A percentile compares a stretch with the other conserved stretches of the same genome.
These are phyloP conservation scores for Ciconia stormi DNA, from an alignment of 2,113 vertebrate species.

Conservation along the genomic window DNA sequence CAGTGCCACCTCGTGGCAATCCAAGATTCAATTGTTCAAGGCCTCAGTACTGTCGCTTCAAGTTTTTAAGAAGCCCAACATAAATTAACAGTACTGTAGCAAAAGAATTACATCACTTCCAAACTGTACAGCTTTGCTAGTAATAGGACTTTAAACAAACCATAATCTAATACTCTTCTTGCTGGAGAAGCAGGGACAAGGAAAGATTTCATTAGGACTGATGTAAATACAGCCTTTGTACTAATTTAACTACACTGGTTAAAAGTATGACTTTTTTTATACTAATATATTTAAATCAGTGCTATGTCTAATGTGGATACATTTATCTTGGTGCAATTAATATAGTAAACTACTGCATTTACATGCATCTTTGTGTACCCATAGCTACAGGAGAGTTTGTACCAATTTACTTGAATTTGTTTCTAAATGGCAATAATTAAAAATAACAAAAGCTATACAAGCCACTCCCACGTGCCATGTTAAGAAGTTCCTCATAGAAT, in stretches of 20 bases:
- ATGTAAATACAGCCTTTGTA: neutral
- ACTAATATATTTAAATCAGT: neutral
- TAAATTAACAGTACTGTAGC: neutral
- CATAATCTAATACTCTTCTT: neutral
- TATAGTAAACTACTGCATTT: neutral
- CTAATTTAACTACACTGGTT: neutral
- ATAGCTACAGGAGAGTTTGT: neutral
- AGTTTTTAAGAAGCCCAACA: neutral
- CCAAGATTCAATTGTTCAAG: neutral
- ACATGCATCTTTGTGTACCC: neutral
- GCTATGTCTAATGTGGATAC: neutral
- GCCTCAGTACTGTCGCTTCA: neutral
- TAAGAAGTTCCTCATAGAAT: neutral
- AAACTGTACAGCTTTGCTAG: neutral
- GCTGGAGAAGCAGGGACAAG: neutral
- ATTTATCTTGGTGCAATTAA: neutral
- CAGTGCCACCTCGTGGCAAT: constrained; percentile 47
- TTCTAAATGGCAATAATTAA: neutral
- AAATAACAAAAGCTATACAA: neutral
- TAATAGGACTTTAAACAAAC: neutral
- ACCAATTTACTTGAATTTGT: neutral
- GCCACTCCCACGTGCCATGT: neutral
- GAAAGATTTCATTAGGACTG: neutral
- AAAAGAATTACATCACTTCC: neutral
- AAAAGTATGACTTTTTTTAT: neutral